Percentiles rank a stretch among this genome's conserved stretches.
Evolutionary conservation across 1,140 invertebrate genomes (phyloP).

Genomic region (Copidosoma floridanum): DNA sequence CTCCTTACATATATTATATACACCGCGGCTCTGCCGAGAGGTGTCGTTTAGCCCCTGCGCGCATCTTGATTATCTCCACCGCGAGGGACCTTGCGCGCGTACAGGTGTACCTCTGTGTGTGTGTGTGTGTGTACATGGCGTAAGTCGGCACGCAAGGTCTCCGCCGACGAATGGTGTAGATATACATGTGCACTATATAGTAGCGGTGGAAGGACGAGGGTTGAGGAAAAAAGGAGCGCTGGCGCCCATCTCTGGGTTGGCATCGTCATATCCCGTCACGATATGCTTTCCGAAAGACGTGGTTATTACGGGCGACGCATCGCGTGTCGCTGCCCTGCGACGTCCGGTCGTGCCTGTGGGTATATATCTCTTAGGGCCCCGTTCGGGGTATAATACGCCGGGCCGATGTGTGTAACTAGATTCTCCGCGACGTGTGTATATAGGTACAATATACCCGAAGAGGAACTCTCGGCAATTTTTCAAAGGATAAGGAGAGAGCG

Average conservation of each 20-base stretch:
- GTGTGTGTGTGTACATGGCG: too few species aligned
- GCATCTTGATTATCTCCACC: neutral
- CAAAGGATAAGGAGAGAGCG: neutral
- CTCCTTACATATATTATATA: too few species aligned
- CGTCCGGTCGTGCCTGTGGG: slow-evolving; percentile 3
- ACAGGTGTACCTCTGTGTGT: too few species aligned
- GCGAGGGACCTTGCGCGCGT: too few species aligned
- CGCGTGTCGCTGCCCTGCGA: too few species aligned
- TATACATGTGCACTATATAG: too few species aligned
- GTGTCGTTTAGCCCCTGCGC: slow-evolving; percentile 4
- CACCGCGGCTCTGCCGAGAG: neutral
- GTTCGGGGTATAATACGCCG: too few species aligned
- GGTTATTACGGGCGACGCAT: slow-evolving; percentile 6
- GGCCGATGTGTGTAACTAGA: slow-evolving; percentile 16
- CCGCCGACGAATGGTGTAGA: neutral
- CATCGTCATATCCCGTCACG: slow-evolving; percentile 8
- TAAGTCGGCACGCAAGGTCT: too few species aligned
- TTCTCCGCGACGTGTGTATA: neutral
- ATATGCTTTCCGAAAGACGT: neutral
- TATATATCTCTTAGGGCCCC: too few species aligned
- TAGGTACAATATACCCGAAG: too few species aligned
- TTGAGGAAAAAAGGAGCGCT: too few species aligned
- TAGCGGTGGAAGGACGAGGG: neutral
- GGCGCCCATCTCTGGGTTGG: neutral
- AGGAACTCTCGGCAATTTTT: slow-evolving; percentile 9